Evolutionary conservation across 2,113 vertebrate species (phyloP).

Genomic region (Poeciliopsis retropinna): DNA sequence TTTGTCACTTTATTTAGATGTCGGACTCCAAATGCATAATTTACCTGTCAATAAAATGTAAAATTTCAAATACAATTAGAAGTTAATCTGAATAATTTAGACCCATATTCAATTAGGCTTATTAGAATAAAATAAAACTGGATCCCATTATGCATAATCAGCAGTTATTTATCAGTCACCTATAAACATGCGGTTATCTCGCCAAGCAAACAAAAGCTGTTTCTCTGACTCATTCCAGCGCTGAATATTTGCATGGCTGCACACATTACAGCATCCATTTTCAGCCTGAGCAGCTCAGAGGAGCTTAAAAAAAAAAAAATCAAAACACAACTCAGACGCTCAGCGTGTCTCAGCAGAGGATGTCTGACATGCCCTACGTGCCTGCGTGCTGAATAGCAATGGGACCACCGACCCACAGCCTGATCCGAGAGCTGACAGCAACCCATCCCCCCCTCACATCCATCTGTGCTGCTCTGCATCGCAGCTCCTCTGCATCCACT

Average conservation of each 20-base stretch:
- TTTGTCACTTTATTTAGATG: no score
- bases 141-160: constrained; percentile 6
- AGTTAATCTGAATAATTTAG: no score
- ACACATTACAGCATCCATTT: constrained; percentile 6
- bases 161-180: not conserved
- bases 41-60: no score
- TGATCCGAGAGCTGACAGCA: constrained; percentile 74
- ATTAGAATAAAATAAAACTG: not conserved
- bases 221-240: not conserved
- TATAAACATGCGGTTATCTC: constrained; percentile 7
- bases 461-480: constrained; percentile 76
- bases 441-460: constrained; percentile 75
- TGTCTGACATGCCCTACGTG: constrained; percentile 74
- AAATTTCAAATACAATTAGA: not conserved
- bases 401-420: constrained; percentile 73
- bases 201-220: constrained; percentile 8
- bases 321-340: constrained; percentile 44
- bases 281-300: not conserved
- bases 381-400: constrained; percentile 73
- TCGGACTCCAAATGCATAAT: not conserved
- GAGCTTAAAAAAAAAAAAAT: constrained; percentile 15
- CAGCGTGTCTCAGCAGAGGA: constrained; percentile 64
- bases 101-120: not conserved
- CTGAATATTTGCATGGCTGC: constrained; percentile 12
- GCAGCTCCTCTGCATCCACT: constrained; percentile 45